Base-by-base conservation (phyloP, 2,113 vertebrate genomes). In the Clupea harengus region DNA sequence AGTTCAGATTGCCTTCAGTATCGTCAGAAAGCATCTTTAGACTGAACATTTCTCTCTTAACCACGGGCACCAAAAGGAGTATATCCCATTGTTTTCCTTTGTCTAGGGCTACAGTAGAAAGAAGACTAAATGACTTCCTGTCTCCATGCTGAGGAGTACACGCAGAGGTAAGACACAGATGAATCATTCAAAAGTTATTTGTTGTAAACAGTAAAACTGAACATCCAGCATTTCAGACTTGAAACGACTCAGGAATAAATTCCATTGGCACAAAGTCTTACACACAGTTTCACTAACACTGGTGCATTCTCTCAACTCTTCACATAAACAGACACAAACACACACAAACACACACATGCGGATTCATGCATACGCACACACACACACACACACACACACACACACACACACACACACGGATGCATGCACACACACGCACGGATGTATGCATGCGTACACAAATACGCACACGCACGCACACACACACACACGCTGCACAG, bases 231-330 rank as follows among this genome's bases (percentile, higher is more conserved):
- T 13, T 28, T 6, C 8, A 39, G 28, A 75, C 67, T 20, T 39
- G 15, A 75, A 39, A 11, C 1, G 3, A 39, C 10, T 9, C 67
- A 15, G 67, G 13, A 28, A 75, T 75, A 39, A 28, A 75, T 75
- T 32, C 28, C 28, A 32, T 28, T 39, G n/a, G 22, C 28, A 75
- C 6, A 75, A 28, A 10, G 28, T 64, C 57, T n/a, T 22, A 22
- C 57, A 22, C 25, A 72, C n/a, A 25, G 67, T 32, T 28, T 75
- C 28, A 75, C 64, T 10, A 67, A 67, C 64, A 67, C 67, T 75
- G 57, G 20, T n/a, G 67, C 67, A 75, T 75, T 75, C 67, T 67
- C n/a, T 67, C 9, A 67, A 67, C 64, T 67, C 64, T 28, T 67
- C 10, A 11, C 10, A 67, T 67, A 28, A 67, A 52, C 15, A 52